Conservation (phyloP, 2,888 invertebrate genomes). For the Onthophagus sagittarius region DNA sequence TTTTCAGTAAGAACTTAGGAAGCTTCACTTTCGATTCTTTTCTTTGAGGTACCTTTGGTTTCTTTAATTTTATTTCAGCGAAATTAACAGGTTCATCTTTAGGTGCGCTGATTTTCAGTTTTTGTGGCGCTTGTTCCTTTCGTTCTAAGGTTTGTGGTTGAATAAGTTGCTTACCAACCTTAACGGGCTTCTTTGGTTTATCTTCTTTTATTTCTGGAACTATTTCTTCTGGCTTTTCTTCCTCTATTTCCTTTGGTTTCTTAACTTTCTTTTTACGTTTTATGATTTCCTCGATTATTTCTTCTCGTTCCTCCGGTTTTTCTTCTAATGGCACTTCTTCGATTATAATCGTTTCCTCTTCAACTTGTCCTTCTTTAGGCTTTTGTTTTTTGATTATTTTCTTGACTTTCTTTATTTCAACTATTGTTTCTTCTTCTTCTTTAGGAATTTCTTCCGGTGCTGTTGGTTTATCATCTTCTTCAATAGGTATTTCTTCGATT, state of each 20-base stretch:
- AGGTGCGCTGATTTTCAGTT: conserved; percentile 58
- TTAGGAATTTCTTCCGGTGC: conserved; percentile 16
- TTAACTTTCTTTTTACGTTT: conserved; percentile 14
- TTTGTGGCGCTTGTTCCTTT: conserved; percentile 57
- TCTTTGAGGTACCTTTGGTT: conserved; percentile 50
- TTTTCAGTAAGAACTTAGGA: conserved; percentile 67
- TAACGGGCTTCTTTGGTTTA: conserved; percentile 17
- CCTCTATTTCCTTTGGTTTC: conserved; percentile 26
- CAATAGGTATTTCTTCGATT: conserved; percentile 25
- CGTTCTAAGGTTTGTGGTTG: conserved; percentile 58
- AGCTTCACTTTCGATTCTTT: conserved; percentile 42
- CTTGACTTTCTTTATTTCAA: conserved; percentile 10
- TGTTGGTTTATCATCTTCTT: conserved; percentile 23
- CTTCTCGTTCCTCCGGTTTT: conserved; percentile 28
- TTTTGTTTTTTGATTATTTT: conserved; percentile 18
- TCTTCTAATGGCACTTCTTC: conserved; percentile 35
- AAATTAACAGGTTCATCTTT: conserved; percentile 51
- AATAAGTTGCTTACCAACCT: conserved; percentile 17
- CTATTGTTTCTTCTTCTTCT: background rate
- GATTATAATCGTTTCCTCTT: conserved; percentile 11
- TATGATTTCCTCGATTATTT: conserved; percentile 16
- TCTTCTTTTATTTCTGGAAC: conserved; percentile 25
- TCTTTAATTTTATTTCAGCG: conserved; percentile 63
- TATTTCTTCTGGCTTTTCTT: conserved; percentile 30
- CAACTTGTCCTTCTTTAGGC: background rate